A percentile compares a stretch with the other conserved stretches of the same genome.
Conservation (phyloP, 1,140 invertebrate species). For the Drosophila santomea region DNA sequence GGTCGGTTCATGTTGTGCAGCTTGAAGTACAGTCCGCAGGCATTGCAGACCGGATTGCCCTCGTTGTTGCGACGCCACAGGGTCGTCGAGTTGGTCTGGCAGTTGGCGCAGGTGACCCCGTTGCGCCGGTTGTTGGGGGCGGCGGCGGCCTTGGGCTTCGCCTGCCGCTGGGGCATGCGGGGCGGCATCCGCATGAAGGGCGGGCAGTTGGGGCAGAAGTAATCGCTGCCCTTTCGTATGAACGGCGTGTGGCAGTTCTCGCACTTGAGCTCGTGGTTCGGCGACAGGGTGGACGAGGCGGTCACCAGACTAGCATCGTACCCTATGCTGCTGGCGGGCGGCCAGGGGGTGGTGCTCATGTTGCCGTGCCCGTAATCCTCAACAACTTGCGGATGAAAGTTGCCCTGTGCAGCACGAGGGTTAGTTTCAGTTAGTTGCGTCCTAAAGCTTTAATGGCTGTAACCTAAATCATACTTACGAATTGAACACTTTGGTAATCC, state of each 20-base stretch:
- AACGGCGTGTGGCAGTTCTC: conserved; percentile 56
- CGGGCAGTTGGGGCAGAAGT: conserved; percentile 57
- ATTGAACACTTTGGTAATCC: conserved; percentile 65
- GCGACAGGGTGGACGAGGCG: conserved; percentile 36
- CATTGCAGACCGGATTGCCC: conserved; percentile 97
- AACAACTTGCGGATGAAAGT: conserved; percentile 77
- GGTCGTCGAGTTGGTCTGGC: conserved; percentile 94
- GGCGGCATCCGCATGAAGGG: conserved; percentile 29
- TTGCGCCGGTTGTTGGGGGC: conserved; percentile 87
- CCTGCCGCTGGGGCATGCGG: conserved; percentile 64
- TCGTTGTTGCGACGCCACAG: conserved; percentile 95
- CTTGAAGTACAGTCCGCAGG: conserved; percentile 97
- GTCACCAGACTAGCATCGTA: conserved; percentile 59
- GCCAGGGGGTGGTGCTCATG: conserved; percentile 65
- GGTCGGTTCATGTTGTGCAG: conserved; percentile 95
- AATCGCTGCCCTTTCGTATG: conserved; percentile 58
- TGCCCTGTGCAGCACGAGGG: conserved; percentile 45
- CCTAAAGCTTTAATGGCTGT: neutral
- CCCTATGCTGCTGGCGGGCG: conserved; percentile 41
- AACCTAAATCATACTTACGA: conserved; percentile 56
- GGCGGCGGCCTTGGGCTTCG: conserved; percentile 70
- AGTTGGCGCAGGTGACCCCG: conserved; percentile 96
- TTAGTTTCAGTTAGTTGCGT: neutral
- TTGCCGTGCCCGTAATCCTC: conserved; percentile 66
- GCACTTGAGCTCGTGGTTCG: conserved; percentile 65